Conservation (phyloP, 37 sponge, comb jelly and placozoan species). For the Axinella damicornis region DNA sequence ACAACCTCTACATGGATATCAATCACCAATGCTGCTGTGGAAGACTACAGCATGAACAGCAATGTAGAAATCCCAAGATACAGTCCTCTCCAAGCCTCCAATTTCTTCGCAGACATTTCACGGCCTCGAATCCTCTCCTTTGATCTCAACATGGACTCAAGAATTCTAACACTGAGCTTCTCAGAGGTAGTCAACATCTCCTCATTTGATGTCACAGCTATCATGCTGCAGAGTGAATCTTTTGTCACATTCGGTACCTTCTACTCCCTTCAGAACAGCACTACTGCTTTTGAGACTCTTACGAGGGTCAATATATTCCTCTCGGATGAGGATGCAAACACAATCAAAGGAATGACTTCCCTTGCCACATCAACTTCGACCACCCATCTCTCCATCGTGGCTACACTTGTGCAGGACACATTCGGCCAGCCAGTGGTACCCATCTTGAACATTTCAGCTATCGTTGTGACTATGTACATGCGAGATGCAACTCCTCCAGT, state of each 20-base stretch:
- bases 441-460: slow-evolving; percentile 22
- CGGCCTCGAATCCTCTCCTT: slow-evolving; percentile 58
- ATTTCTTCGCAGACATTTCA: slow-evolving; percentile 57
- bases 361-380: slow-evolving; percentile 60
- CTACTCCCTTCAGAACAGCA: slow-evolving; percentile 28
- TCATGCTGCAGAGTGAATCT: slow-evolving; percentile 62
- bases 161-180: slow-evolving; percentile 66
- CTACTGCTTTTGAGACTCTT: slow-evolving; percentile 17
- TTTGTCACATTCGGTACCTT: neutral
- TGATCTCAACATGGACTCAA: slow-evolving; percentile 72
- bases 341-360: slow-evolving; percentile 55
- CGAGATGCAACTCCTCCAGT: slow-evolving; percentile 68
- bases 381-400: slow-evolving; percentile 64
- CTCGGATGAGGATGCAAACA: slow-evolving; percentile 67
- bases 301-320: slow-evolving; percentile 44
- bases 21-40: slow-evolving; percentile 41
- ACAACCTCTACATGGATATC: slow-evolving; percentile 51
- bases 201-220: slow-evolving; percentile 50
- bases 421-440: slow-evolving; percentile 41
- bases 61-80: slow-evolving; percentile 26
- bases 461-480: neutral
- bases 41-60: slow-evolving; percentile 67
- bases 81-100: slow-evolving; percentile 19
- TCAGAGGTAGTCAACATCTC: slow-evolving; percentile 74
- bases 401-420: slow-evolving; percentile 58